Evolutionary conservation across 1,140 invertebrate species (phyloP), one percentile per base, ranked within the genome.

Genomic region (Cardiocondyla obscurior): DNA sequence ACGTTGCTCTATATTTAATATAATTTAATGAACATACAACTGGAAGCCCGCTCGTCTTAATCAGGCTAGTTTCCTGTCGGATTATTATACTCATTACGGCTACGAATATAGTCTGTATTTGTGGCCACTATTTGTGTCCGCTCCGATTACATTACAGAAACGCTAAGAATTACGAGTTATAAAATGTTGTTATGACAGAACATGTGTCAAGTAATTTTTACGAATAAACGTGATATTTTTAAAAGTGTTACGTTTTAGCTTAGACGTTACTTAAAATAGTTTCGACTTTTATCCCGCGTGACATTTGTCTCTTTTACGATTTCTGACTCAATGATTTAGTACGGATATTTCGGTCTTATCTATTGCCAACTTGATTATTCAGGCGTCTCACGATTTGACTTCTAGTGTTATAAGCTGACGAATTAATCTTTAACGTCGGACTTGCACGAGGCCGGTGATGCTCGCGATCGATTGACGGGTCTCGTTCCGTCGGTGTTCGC

Each of bases 361-460:
- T 53, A 53, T 64, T 46, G 42, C 19, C 42, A 22, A 5, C 19
- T 10, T 3, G 30, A 28, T 49, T 25, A 42, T 30, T 36, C n/a
- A 14, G 46, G n/a, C 42, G 30, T 30, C 49, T 67, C 36, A 42
- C 22, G n/a, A 77, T 53, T 67, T 67, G 46, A 8, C 16, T 33
- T 36, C 19, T 16, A 51, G 12, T 33, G 6, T 39, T 33, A 53
- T 55, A 55, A 53, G 33, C 49, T n/a, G 74, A 69, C 25, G 74
- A 79, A 67, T 69, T 69, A 69, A 79, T 25, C 74, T 69, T 79
- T 55, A 62, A 67, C 16, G 49, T 69, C 46, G 19, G 30, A 44
- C 22, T 65, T 19, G 72, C 72, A 25, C 28, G 46, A 69, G 46
- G 62, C 69, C 46, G 22, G 28, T 53, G 60, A n/a, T 19, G 12